Base-by-base conservation (phyloP, 2,797 vertebrate species). In the Sebastes goodei region DNA sequence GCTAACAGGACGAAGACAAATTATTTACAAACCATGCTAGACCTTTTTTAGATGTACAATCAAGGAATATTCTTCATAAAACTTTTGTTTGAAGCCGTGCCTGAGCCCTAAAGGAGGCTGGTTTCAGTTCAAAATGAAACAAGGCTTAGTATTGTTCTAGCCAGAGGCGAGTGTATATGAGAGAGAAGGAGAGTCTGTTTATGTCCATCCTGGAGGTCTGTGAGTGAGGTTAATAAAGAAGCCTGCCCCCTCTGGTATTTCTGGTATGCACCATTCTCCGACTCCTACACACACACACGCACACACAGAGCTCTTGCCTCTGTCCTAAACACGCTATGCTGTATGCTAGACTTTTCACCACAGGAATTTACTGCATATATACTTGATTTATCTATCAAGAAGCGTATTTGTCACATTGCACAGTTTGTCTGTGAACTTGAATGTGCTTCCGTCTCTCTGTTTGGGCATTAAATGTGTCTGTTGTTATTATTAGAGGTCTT, bases 201-300 rank as follows among this genome's bases (percentile, higher is more conserved):
- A 65, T 89, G 76, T 86, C 82, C 52, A 9, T 89, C 80, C 80
- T 74, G 74, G 81, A 83, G 78, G 84, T 91, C 81, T 88, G 67
- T 86, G 74, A 88, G 81, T 74, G 78, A 88, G 86, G 85, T 90
- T 92, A 92, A 93, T 92, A 92, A 92, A 92, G 86, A 87, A 89
- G 83, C 83, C 88, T 86, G 78, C 84, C 90, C 78, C 84, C 86
- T 87, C 85, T 86, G 92, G 93, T 89, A 94, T 94, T 91, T 80
- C 83, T 93, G 92, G 93, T 87, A 94, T 94, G 92, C 85, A 61
- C 61, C 29, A 5, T 80, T 85, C 85, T 83, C 82, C 52, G 25
- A 25, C 71, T 83, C 82, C 59, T 29, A 17, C 71, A 42, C 76
- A 38, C 69, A 35, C 55, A 35, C 42, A 81, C 70, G 70, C 57